Evolutionary conservation across 1,140 invertebrate species (phyloP).

Genomic region (Trachymyrmex septentrionalis): DNA sequence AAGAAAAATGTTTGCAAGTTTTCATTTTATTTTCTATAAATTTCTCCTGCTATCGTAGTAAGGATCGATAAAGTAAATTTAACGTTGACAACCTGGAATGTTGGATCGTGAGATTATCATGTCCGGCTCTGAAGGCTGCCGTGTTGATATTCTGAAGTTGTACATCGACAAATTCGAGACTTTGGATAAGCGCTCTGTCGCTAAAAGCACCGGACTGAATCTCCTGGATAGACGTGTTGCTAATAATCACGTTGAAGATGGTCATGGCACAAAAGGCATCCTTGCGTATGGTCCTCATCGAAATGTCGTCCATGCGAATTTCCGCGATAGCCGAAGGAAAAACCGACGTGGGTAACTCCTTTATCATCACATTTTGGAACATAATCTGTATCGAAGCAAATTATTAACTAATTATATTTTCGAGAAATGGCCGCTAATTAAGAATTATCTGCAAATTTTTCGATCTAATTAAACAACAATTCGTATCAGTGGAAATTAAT

Average conservation of each 20-base stretch:
- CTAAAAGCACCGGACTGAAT: conserved; percentile 89
- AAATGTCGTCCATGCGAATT: conserved; percentile 88
- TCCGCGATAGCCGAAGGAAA: conserved; percentile 89
- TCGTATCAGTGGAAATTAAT: neutral
- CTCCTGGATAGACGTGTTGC: conserved; percentile 88
- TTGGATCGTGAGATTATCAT: conserved; percentile 89
- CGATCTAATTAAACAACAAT: neutral
- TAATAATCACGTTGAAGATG: conserved; percentile 88
- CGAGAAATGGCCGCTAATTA: conserved; percentile 86
- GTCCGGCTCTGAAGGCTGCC: conserved; percentile 89
- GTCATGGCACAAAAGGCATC: conserved; percentile 90
- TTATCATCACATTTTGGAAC: conserved; percentile 88
- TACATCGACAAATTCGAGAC: conserved; percentile 88
- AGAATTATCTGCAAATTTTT: neutral
- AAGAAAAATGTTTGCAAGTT: neutral
- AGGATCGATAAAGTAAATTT: conserved; percentile 1
- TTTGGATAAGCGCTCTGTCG: conserved; percentile 88
- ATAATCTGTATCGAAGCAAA: conserved; percentile 86
- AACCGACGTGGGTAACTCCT: conserved; percentile 87
- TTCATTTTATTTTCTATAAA: neutral
- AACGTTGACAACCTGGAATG: conserved; percentile 87
- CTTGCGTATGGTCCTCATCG: conserved; percentile 87
- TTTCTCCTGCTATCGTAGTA: neutral
- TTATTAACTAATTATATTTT: conserved; percentile 19
- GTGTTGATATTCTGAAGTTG: conserved; percentile 87